Evolutionary conservation across 1,140 invertebrate genomes (phyloP).

Genomic region (Lethrus apterus): DNA sequence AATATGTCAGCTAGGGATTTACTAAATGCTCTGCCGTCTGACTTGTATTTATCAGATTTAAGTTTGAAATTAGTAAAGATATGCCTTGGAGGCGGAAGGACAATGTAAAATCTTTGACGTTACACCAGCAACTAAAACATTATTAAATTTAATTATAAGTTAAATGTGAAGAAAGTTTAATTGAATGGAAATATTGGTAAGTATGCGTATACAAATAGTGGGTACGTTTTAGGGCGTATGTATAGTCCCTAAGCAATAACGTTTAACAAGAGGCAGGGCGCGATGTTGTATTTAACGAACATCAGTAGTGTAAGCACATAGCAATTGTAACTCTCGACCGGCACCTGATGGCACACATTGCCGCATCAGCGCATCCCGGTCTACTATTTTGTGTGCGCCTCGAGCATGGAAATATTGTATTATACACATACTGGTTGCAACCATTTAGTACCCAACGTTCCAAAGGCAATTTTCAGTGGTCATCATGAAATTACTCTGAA

Average conservation of each 20-base stretch:
- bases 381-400: constrained; percentile 28
- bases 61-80: constrained; percentile 25
- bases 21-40: constrained; percentile 20
- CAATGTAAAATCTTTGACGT: no score
- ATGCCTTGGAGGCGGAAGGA: no score
- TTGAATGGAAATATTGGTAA: no score
- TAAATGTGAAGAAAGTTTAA: no score
- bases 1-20: constrained; percentile 18
- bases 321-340: constrained; percentile 35
- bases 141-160: no score
- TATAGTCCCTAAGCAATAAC: background rate
- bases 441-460: background rate
- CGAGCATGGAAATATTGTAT: constrained; percentile 35
- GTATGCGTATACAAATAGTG: no score
- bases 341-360: constrained; percentile 34
- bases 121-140: no score
- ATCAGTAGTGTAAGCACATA: constrained; percentile 34
- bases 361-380: constrained; percentile 31
- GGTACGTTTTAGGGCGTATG: no score
- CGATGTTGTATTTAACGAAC: constrained; percentile 21
- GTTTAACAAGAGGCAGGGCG: constrained; percentile 1
- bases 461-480: no score
- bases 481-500: no score
- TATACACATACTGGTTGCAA: constrained; percentile 28
- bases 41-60: constrained; percentile 23